Percentiles rank a stretch among this genome's conserved stretches.
phyloP scores from a whole-genome alignment of 2,888 invertebrate genomes.

The Gari tellinella region DNA sequence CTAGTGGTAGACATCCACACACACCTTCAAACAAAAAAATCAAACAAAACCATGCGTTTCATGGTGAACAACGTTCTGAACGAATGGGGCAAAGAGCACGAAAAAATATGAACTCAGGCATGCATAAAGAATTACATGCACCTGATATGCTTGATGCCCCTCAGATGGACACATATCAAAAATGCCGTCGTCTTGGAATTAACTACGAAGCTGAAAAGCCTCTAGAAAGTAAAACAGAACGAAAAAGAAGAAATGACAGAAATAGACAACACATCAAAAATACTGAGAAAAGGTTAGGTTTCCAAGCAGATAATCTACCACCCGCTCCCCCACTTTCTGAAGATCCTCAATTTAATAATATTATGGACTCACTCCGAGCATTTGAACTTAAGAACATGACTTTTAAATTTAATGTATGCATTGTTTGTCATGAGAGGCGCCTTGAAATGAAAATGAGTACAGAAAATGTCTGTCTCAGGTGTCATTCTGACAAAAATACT shows the following conservation, averaged over 20 bases:
- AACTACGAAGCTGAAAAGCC: neutral
- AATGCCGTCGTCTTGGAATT: constrained; percentile 11
- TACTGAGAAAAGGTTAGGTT: constrained; percentile 1
- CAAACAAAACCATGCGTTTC: no score
- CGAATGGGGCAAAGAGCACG: no score
- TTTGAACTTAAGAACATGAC: constrained; percentile 40
- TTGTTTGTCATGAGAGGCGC: constrained; percentile 30
- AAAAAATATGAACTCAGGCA: no score
- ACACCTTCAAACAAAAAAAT: no score
- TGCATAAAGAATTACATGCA: no score
- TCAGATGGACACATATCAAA: no score
- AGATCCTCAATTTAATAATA: constrained; percentile 7
- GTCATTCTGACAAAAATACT: constrained; percentile 28
- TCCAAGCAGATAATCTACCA: neutral
- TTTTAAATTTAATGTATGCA: constrained; percentile 26
- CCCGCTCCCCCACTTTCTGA: constrained; percentile 11
- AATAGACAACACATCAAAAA: neutral
- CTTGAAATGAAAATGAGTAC: constrained; percentile 40
- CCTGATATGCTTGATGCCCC: no score
- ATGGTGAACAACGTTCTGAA: no score
- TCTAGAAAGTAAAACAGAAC: neutral
- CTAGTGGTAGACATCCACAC: no score
- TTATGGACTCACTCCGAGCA: no score
- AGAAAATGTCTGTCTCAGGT: constrained; percentile 24
- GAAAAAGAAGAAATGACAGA: neutral